phyloP scores from a whole-genome alignment of 2,888 invertebrate species.

The Crossocerus cetratus region DNA sequence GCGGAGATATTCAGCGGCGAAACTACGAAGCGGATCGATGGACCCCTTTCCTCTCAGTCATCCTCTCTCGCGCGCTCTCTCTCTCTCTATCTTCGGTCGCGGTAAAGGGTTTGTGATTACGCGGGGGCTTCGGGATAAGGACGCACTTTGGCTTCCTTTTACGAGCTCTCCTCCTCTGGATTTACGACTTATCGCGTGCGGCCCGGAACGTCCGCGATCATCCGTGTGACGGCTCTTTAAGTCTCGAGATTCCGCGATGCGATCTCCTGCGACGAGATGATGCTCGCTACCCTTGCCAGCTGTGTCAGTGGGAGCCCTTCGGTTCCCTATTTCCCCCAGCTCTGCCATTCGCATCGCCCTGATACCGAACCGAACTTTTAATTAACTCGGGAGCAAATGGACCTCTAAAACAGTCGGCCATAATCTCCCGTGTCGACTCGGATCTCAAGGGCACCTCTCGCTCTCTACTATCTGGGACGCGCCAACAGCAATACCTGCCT shows the following conservation, averaged over 20 bases:
- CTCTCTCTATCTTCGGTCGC: conserved; percentile 2
- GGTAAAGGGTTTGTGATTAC: conserved; percentile 72
- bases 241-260: conserved; percentile 47
- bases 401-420: no score
- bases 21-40: conserved; percentile 57
- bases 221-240: conserved; percentile 49
- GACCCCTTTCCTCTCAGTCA: conserved; percentile 18
- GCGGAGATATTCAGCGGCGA: conserved; percentile 40
- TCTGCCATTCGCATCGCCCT: no score
- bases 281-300: conserved; percentile 17
- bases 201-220: conserved; percentile 53
- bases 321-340: no score
- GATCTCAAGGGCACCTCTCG: no score
- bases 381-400: no score
- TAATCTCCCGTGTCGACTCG: no score
- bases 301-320: no score
- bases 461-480: no score
- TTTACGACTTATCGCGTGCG: conserved; percentile 69
- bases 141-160: conserved; percentile 58
- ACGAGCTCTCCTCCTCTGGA: conserved; percentile 61
- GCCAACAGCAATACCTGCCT: no score
- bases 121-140: conserved; percentile 60
- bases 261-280: conserved; percentile 44
- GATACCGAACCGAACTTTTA: no score
- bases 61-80: no score